Evolutionary conservation across 1,140 invertebrate genomes (phyloP).

Genomic region (Oscheius sp.): DNA sequence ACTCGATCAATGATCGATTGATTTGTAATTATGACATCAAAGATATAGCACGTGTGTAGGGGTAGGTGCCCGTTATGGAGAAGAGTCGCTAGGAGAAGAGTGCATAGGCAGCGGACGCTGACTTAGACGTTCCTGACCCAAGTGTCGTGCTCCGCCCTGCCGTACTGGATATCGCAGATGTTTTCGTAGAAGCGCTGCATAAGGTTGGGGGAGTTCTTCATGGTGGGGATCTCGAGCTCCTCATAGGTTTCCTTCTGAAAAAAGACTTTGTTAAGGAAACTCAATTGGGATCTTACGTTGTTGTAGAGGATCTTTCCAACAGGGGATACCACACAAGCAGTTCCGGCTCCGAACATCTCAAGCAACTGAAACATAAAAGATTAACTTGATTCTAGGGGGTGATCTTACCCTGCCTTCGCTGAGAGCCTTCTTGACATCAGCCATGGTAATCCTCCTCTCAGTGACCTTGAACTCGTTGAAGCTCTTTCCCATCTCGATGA

Average conservation of each 20-base stretch:
- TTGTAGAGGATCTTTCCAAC: slow-evolving; percentile 57
- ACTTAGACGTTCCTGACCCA: slow-evolving; percentile 45
- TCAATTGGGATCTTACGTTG: slow-evolving; percentile 32
- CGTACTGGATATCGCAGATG: slow-evolving; percentile 60
- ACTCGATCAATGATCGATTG: too few relatives aligned
- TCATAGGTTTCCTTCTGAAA: slow-evolving; percentile 44
- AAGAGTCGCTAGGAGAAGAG: too few relatives aligned
- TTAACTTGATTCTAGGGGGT: not conserved
- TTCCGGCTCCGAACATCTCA: slow-evolving; percentile 59
- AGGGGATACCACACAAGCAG: slow-evolving; percentile 59
- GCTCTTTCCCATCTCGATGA: slow-evolving; percentile 75
- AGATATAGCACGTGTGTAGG: too few relatives aligned
- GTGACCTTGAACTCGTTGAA: slow-evolving; percentile 81
- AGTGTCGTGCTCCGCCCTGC: slow-evolving; percentile 47
- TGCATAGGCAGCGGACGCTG: too few relatives aligned
- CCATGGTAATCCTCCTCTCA: slow-evolving; percentile 83
- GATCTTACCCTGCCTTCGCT: slow-evolving; percentile 78
- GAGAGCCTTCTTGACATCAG: slow-evolving; percentile 72
- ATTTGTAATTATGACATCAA: too few relatives aligned
- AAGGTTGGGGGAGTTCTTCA: slow-evolving; percentile 48
- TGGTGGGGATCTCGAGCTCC: slow-evolving; percentile 55
- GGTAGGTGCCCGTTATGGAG: too few relatives aligned
- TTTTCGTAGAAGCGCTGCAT: slow-evolving; percentile 60
- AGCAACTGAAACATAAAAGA: slow-evolving; percentile 46
- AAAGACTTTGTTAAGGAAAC: not conserved